Conservation (phyloP, 1,140 invertebrate species). For the Zaprionus africanus region DNA sequence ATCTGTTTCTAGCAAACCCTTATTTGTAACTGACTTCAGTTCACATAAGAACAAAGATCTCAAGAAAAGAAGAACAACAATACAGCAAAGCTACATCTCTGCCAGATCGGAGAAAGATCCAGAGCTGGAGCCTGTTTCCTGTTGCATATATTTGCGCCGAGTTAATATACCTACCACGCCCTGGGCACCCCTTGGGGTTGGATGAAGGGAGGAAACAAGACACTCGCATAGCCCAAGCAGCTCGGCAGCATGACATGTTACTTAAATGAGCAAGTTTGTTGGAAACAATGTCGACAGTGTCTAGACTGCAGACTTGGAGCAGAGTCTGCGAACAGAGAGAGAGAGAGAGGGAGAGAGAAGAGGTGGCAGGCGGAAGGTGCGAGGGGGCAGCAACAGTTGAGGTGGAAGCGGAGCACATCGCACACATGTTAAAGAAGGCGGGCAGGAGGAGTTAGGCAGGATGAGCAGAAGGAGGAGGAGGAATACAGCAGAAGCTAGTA, state of each 20-base stretch:
- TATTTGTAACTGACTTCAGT: background rate
- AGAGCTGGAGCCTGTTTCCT: background rate
- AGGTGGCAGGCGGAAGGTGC: background rate
- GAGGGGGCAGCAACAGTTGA: conserved; percentile 7
- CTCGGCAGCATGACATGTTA: conserved; percentile 74
- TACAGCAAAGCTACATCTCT: background rate
- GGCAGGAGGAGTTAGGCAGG: background rate
- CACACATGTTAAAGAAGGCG: conserved; percentile 14
- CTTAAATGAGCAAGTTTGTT: conserved; percentile 83
- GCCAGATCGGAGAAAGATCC: background rate
- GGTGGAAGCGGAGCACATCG: conserved; percentile 22
- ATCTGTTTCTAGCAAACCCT: too few relatives aligned
- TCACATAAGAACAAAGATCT: background rate
- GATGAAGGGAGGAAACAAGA: conserved; percentile 15
- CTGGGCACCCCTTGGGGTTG: background rate
- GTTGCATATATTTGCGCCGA: conserved; percentile 1
- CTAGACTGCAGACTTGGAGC: conserved; percentile 58
- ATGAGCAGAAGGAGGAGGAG: background rate
- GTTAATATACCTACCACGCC: conserved; percentile 4
- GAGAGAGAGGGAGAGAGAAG: background rate
- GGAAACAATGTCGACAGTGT: conserved; percentile 82
- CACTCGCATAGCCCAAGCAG: conserved; percentile 42
- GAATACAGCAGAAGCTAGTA: background rate
- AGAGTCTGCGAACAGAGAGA: background rate
- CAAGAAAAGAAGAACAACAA: background rate